These are phyloP conservation scores for Eulithis prunata DNA, from an alignment of 2,888 invertebrate species.

Conservation along the genomic window DNA sequence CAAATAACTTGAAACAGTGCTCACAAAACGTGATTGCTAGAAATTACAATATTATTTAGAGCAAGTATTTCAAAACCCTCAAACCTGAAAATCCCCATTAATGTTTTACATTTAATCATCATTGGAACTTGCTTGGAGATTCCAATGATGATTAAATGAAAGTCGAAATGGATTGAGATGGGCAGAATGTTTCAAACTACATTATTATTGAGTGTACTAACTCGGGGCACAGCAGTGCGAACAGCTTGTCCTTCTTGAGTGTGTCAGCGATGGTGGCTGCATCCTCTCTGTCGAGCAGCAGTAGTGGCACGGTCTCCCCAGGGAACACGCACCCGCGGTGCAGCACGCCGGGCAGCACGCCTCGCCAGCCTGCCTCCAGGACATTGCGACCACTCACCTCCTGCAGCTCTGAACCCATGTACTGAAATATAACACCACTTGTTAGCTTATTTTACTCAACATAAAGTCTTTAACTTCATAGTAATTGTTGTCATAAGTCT, in stretches of 20 bases:
- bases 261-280: constrained; percentile 50
- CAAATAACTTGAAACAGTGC: too few species aligned
- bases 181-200: too few species aligned
- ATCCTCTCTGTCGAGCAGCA: constrained; percentile 59
- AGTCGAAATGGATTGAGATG: too few species aligned
- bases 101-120: too few species aligned
- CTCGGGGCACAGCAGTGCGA: constrained; percentile 75
- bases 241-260: constrained; percentile 62
- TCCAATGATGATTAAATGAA: too few species aligned
- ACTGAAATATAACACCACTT: constrained; percentile 52
- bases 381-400: constrained; percentile 62
- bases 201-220: constrained; percentile 41
- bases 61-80: too few species aligned
- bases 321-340: constrained; percentile 75
- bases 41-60: too few species aligned
- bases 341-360: constrained; percentile 62
- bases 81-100: too few species aligned
- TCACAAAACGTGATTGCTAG: too few species aligned
- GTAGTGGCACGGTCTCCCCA: constrained; percentile 78
- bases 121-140: too few species aligned
- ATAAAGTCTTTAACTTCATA: too few species aligned
- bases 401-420: constrained; percentile 66
- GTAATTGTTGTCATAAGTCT: too few species aligned
- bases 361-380: constrained; percentile 74
- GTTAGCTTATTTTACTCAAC: not conserved